A percentile compares a stretch with the other conserved stretches of the same genome.
phyloP scores from a whole-genome alignment of 2,888 invertebrate species.

The Hemithea aestivaria region DNA sequence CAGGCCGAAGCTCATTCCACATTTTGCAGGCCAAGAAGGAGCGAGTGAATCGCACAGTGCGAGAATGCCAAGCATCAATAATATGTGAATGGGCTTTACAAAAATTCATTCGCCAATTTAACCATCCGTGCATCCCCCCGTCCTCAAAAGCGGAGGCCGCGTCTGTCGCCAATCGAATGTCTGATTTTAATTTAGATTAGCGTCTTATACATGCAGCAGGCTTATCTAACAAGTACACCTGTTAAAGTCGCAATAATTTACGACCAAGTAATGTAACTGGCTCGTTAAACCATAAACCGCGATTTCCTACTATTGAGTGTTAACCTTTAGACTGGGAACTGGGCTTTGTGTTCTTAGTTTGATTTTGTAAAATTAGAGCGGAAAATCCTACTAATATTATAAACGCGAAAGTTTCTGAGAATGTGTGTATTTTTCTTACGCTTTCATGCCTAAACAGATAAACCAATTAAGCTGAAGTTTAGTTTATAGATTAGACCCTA shows the following conservation, averaged over 20 bases:
- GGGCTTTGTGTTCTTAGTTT: background rate
- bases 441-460: too few species aligned
- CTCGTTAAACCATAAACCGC: slow-evolving; percentile 25
- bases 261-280: slow-evolving; percentile 39
- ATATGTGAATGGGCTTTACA: too few species aligned
- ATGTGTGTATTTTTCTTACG: too few species aligned
- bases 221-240: slow-evolving; percentile 76
- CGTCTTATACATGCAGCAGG: slow-evolving; percentile 67
- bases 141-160: slow-evolving; percentile 46
- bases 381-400: too few species aligned
- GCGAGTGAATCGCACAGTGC: too few species aligned
- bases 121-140: slow-evolving; percentile 36
- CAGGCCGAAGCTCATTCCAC: too few species aligned
- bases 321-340: slow-evolving; percentile 14
- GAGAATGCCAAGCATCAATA: too few species aligned
- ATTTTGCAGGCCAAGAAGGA: too few species aligned
- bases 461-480: too few species aligned
- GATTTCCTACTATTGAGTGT: slow-evolving; percentile 22
- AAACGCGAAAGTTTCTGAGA: too few species aligned
- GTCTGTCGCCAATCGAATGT: slow-evolving; percentile 74
- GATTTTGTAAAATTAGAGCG: too few species aligned
- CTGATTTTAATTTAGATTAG: slow-evolving; percentile 78
- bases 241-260: slow-evolving; percentile 74
- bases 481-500: too few species aligned
- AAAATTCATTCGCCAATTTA: slow-evolving; percentile 14